These are phyloP conservation scores for Halocynthia aurantium DNA, from an alignment of 23 tunicate genomes.

Conservation along the genomic window DNA sequence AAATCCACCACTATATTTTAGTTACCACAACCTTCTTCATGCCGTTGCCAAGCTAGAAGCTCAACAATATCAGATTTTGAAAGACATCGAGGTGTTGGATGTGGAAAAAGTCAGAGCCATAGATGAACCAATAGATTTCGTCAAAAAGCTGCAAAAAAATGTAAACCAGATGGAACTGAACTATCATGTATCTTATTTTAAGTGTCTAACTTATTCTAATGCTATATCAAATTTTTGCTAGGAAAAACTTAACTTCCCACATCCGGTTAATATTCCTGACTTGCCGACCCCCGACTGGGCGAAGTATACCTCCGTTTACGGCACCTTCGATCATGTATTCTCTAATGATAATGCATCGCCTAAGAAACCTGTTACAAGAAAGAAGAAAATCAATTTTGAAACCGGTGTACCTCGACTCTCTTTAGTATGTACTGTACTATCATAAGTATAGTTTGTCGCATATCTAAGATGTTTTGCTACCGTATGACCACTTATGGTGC, in stretches of 20 bases:
- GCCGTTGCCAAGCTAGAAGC: conserved; percentile 47
- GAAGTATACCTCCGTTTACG: conserved; percentile 66
- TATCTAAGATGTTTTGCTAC: not conserved
- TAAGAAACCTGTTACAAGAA: conserved; percentile 47
- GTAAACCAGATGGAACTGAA: not conserved
- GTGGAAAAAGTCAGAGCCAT: conserved; percentile 20
- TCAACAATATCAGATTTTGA: conserved; percentile 49
- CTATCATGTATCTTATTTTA: not conserved
- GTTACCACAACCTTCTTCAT: conserved; percentile 55
- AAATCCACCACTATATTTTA: not conserved
- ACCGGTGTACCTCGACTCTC: not conserved
- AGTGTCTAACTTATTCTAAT: not conserved
- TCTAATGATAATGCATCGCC: conserved; percentile 7
- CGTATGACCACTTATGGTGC: not conserved
- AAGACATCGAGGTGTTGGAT: conserved; percentile 37
- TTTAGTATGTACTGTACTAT: too few species aligned
- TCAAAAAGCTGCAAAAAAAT: conserved; percentile 57
- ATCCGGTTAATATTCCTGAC: conserved; percentile 12
- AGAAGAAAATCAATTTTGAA: conserved; percentile 31
- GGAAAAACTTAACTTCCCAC: conserved; percentile 27
- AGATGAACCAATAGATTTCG: conserved; percentile 53
- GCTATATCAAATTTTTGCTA: not conserved
- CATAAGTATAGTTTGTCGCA: not conserved
- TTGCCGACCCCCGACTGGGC: conserved; percentile 61
- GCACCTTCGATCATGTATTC: conserved; percentile 77